Evolutionary conservation across 2,113 vertebrate genomes (phyloP), one percentile per base, ranked within the genome.

Genomic region (Phyllostomus hastatus): DNA sequence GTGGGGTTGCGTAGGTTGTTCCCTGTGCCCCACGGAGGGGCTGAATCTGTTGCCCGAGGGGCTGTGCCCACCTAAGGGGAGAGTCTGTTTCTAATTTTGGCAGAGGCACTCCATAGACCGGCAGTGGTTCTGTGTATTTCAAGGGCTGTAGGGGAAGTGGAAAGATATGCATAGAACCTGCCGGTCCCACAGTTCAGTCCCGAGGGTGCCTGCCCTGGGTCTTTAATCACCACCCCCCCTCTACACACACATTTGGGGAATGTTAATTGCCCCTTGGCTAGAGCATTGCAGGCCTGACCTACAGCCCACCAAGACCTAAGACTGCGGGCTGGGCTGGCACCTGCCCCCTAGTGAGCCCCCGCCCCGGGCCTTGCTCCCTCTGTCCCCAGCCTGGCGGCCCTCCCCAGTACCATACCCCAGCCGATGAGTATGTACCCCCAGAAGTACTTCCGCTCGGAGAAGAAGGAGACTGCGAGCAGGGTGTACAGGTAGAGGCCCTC

Each of bases 351-450:
- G 54, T 16, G 50, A 86, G 85, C 61, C n/a, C 24, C 81, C 64
- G 38, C 38, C 69, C 50, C 50, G 10, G 76, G 76, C 76, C 67
- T 52, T 14, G 35, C 3, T 41, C 94, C 93, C 90, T 59, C 8
- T 31, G 31, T 76, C 12, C 94, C 95, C 94, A 87, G 85, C 89
- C 80, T 93, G 54, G 81, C 14, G 64, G 57, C 95, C 95, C 96
- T 96, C 97, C 92, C 95, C 0, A 15, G 26, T 59, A 33, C 87
- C 99, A 1, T 98, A 99, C 99, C 99, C 99, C 99, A 99, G 98
- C 99, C 99, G 38, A 99, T 99, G 96, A 99, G 80, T 97, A 99
- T 99, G 98, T 99, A 99, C 97, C 99, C 99, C 99, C 99, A 99
- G 97, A 99, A 99, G 98, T 99, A 99, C 70, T 99, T 99, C 98